Evolutionary conservation across 1,140 invertebrate species (phyloP).

Genomic region (Sycophila sp.): DNA sequence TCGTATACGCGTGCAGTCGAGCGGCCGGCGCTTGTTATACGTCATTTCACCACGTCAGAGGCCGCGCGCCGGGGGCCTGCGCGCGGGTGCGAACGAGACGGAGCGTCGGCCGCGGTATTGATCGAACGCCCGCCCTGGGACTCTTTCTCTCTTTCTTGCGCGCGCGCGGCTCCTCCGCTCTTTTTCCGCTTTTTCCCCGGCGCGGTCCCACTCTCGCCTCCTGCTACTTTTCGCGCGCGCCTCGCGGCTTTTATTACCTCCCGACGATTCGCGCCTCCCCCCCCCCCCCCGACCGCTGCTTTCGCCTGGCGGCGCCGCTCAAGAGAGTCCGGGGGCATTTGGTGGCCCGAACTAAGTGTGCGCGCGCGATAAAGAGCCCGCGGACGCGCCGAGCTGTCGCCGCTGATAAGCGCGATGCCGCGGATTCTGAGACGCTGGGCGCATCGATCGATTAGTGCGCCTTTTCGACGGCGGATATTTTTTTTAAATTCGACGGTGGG

Average conservation of each 20-base stretch:
- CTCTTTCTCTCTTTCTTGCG: constrained; percentile 3
- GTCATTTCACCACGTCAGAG: constrained; percentile 34
- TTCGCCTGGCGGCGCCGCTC: too few relatives aligned
- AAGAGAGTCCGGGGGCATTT: too few relatives aligned
- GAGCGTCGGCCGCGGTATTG: constrained; percentile 18
- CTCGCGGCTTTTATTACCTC: background rate
- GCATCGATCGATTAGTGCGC: too few relatives aligned
- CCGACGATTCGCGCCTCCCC: background rate
- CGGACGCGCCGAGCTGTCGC: too few relatives aligned
- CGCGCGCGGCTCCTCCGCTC: background rate
- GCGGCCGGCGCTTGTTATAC: background rate
- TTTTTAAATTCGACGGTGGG: too few relatives aligned
- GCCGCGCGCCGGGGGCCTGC: background rate
- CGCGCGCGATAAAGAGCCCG: too few relatives aligned
- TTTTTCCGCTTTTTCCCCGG: background rate
- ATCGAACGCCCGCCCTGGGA: background rate
- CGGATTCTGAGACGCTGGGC: too few relatives aligned
- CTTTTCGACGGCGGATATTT: too few relatives aligned
- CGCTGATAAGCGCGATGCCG: too few relatives aligned
- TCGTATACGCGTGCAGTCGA: background rate
- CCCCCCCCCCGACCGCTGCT: too few relatives aligned
- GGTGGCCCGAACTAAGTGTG: too few relatives aligned
- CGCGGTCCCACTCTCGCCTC: background rate
- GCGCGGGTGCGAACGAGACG: background rate
- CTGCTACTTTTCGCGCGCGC: background rate